phyloP scores from a whole-genome alignment of 2,797 vertebrate species.

The Chromobotia macracanthus region DNA sequence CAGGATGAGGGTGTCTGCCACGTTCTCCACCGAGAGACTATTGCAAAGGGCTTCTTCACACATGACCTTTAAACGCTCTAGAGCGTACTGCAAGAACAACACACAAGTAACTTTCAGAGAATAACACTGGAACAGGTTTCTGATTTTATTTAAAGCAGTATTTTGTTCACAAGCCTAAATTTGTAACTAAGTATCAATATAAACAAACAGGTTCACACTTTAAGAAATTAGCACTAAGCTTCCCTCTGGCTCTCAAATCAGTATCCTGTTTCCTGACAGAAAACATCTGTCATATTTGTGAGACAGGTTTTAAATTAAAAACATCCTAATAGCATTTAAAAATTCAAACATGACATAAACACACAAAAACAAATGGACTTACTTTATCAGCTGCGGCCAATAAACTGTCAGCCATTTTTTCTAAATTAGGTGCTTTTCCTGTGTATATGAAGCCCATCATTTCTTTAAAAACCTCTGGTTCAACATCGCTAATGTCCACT shows the following conservation, averaged over 20 bases:
- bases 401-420: conserved; percentile 97
- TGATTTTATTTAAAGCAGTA: conserved; percentile 4
- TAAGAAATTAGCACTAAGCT: neutral
- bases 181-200: neutral
- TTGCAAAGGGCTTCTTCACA: conserved; percentile 99
- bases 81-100: conserved; percentile 85
- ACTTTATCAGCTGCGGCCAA: conserved; percentile 99
- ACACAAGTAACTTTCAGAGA: conserved; percentile 22
- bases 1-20: conserved; percentile 98
- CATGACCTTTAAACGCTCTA: conserved; percentile 99
- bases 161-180: neutral
- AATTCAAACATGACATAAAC: neutral
- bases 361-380: conserved; percentile 61
- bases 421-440: conserved; percentile 94
- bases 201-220: neutral
- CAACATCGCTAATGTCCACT: conserved; percentile 96
- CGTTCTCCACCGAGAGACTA: conserved; percentile 98
- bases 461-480: conserved; percentile 97
- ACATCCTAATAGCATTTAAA: neutral
- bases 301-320: neutral
- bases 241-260: neutral
- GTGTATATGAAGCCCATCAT: conserved; percentile 99
- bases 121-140: neutral
- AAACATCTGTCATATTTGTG: neutral
- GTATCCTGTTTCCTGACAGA: neutral